These are phyloP conservation scores for Gymnocypris eckloni DNA, from an alignment of 2,797 vertebrate species.

Conservation along the genomic window DNA sequence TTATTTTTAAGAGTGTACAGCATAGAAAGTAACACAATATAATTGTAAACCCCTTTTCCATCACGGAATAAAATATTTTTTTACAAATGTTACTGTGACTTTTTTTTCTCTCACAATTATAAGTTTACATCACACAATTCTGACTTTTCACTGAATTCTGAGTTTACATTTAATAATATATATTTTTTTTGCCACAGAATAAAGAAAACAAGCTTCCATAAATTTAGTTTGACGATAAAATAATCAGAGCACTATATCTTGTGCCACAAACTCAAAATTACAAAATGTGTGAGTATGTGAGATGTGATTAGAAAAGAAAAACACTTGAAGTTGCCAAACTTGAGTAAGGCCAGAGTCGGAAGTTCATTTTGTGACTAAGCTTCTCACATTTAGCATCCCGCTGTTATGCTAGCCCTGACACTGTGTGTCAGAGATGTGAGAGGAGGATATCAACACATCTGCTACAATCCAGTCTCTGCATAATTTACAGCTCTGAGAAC, in stretches of 20 bases:
- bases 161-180: too few relatives aligned
- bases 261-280: background rate
- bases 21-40: background rate
- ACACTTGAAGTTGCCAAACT: background rate
- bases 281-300: background rate
- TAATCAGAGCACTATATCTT: background rate
- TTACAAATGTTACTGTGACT: background rate
- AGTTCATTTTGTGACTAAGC: constrained; percentile 28
- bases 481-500: constrained; percentile 37
- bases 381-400: constrained; percentile 17
- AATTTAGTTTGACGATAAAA: background rate
- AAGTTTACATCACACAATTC: too few relatives aligned
- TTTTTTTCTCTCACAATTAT: background rate
- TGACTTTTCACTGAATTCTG: too few relatives aligned
- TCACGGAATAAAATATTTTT: background rate
- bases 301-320: background rate
- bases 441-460: constrained; percentile 35
- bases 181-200: too few relatives aligned
- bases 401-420: constrained; percentile 33
- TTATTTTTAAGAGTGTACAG: background rate
- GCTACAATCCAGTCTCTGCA: constrained; percentile 33
- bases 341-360: background rate
- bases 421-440: constrained; percentile 43
- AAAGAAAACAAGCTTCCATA: background rate
- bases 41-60: background rate